A percentile compares a stretch with the other conserved stretches of the same genome.
phyloP scores from a whole-genome alignment of 2,113 vertebrate genomes.

The Trematocara stigmaticum region DNA sequence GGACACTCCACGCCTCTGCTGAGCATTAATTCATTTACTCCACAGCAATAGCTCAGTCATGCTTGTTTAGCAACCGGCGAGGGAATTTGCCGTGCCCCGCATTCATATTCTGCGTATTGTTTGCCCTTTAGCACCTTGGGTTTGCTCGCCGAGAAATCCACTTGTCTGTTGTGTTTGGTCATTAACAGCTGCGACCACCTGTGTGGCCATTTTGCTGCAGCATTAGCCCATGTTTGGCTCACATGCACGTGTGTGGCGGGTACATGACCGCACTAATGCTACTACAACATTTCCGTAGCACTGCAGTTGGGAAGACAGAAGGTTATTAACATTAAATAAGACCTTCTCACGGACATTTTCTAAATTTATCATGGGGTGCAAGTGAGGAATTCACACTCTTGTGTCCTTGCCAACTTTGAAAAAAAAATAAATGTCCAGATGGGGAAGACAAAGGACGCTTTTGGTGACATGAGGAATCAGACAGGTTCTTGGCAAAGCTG shows the following conservation, averaged over 20 bases:
- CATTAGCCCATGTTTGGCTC: not conserved
- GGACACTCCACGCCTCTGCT: not conserved
- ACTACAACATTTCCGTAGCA: not conserved
- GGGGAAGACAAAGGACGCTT: slow-evolving; percentile 32
- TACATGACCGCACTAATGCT: not conserved
- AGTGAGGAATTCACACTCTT: not conserved
- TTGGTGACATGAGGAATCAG: slow-evolving; percentile 7
- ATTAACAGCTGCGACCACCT: slow-evolving; percentile 56
- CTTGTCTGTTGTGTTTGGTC: slow-evolving; percentile 35
- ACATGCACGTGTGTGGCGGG: not conserved
- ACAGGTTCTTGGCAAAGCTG: slow-evolving; percentile 44
- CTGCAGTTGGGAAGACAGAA: slow-evolving; percentile 2
- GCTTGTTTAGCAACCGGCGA: slow-evolving; percentile 42
- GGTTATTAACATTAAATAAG: slow-evolving; percentile 23
- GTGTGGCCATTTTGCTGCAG: slow-evolving; percentile 58
- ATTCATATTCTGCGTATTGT: slow-evolving; percentile 51
- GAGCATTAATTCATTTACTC: slow-evolving; percentile 22
- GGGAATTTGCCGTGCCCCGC: slow-evolving; percentile 16
- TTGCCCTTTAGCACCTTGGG: slow-evolving; percentile 48
- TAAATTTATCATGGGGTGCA: not conserved
- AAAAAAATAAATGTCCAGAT: slow-evolving; percentile 23
- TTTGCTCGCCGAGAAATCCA: slow-evolving; percentile 16
- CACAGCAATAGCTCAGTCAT: slow-evolving; percentile 37
- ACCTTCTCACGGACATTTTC: not conserved
- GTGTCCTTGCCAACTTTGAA: slow-evolving; percentile 6